A percentile compares a stretch with the other conserved stretches of the same genome.
phyloP scores from a whole-genome alignment of 1,140 invertebrate genomes.

The Eubasilissa regina region DNA sequence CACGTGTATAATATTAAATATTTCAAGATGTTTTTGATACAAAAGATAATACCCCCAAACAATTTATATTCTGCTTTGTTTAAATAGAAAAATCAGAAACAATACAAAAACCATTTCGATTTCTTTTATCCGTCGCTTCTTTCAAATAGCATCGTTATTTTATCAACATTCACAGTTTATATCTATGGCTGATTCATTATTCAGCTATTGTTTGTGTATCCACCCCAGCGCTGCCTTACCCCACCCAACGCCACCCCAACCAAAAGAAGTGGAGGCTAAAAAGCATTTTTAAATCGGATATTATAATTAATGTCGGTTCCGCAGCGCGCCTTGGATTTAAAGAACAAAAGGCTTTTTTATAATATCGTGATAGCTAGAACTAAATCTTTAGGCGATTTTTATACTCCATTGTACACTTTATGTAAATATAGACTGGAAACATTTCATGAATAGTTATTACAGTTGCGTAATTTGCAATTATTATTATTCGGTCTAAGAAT shows the following conservation, averaged over 20 bases:
- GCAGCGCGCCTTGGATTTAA: constrained; percentile 65
- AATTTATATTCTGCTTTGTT: neutral
- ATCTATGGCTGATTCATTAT: constrained; percentile 57
- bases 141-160: constrained; percentile 49
- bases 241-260: constrained; percentile 42
- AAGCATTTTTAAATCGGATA: constrained; percentile 74
- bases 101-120: constrained; percentile 18
- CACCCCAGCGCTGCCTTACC: constrained; percentile 50
- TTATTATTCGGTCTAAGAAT: constrained; percentile 9
- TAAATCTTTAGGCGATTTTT: constrained; percentile 51
- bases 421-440: constrained; percentile 58
- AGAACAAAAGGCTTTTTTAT: constrained; percentile 55
- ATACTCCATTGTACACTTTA: constrained; percentile 50
- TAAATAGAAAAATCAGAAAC: constrained; percentile 10
- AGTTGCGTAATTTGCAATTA: constrained; percentile 15
- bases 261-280: constrained; percentile 66
- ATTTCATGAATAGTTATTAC: constrained; percentile 45
- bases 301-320: constrained; percentile 75
- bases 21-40: too few relatives aligned
- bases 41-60: too few relatives aligned
- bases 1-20: too few relatives aligned
- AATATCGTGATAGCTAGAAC: constrained; percentile 44
- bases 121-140: constrained; percentile 35
- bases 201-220: constrained; percentile 57
- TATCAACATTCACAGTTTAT: constrained; percentile 41